A percentile compares a stretch with the other conserved stretches of the same genome.
These are phyloP conservation scores for Merops nubicus DNA, from an alignment of 2,113 vertebrate species.

Conservation along the genomic window DNA sequence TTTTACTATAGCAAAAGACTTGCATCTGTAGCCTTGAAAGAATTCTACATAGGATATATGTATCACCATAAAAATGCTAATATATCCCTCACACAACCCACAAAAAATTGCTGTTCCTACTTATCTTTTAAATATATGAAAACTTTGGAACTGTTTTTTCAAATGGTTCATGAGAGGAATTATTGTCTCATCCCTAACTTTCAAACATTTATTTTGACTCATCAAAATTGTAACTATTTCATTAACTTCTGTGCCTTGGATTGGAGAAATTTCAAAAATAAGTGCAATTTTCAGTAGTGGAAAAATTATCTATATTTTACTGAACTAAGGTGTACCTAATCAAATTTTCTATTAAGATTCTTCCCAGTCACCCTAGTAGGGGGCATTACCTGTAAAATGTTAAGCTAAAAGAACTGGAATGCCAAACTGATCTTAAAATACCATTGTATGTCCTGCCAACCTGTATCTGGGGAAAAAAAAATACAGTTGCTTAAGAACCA, in stretches of 20 bases:
- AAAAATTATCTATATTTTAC: neutral
- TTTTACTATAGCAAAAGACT: neutral
- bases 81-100: neutral
- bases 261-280: neutral
- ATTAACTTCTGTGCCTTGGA: neutral
- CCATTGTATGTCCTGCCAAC: neutral
- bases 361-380: neutral
- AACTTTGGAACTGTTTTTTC: neutral
- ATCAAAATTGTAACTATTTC: neutral
- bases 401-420: neutral
- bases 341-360: neutral
- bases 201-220: neutral
- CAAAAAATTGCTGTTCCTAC: neutral
- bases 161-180: neutral
- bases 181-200: neutral
- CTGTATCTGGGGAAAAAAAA: neutral
- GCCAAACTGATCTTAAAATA: neutral
- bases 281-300: neutral
- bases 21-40: neutral
- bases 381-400: neutral
- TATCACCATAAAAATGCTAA: neutral
- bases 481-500: neutral
- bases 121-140: neutral
- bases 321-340: neutral
- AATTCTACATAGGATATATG: neutral